A percentile compares a stretch with the other conserved stretches of the same genome.
These are phyloP conservation scores for Muricea muricata DNA, from an alignment of 92 coral and sea anemone species.

Conservation along the genomic window DNA sequence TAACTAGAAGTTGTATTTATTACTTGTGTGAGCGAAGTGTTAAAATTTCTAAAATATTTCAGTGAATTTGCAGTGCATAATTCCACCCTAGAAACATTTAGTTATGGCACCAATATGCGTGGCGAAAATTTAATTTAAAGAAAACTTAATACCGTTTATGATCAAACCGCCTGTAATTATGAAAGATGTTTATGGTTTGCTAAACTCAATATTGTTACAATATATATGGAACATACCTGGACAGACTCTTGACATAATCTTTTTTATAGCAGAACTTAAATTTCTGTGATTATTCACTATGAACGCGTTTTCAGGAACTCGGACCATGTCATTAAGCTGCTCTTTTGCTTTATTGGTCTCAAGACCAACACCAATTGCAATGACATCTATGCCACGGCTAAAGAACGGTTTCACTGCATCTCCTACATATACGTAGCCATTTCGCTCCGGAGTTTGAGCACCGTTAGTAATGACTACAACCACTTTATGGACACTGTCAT, in stretches of 20 bases:
- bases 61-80: no score
- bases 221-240: conserved; percentile 12
- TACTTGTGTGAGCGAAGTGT: no score
- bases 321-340: conserved; percentile 12
- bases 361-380: conserved; percentile 16
- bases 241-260: conserved; percentile 5
- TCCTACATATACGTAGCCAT: conserved; percentile 19
- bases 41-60: no score
- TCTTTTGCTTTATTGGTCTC: not conserved
- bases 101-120: no score
- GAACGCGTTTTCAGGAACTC: conserved; percentile 14
- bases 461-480: conserved; percentile 13
- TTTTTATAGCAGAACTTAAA: not conserved
- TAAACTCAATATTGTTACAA: no score
- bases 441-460: not conserved
- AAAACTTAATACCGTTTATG: no score
- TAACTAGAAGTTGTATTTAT: no score
- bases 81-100: no score
- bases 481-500: conserved; percentile 15
- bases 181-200: no score
- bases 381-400: conserved; percentile 6
- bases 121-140: no score
- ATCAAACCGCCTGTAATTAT: no score
- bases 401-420: conserved; percentile 18
- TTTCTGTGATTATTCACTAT: not conserved